Base-by-base conservation (phyloP, 2,113 vertebrate species). In the Podarcis raffonei region DNA sequence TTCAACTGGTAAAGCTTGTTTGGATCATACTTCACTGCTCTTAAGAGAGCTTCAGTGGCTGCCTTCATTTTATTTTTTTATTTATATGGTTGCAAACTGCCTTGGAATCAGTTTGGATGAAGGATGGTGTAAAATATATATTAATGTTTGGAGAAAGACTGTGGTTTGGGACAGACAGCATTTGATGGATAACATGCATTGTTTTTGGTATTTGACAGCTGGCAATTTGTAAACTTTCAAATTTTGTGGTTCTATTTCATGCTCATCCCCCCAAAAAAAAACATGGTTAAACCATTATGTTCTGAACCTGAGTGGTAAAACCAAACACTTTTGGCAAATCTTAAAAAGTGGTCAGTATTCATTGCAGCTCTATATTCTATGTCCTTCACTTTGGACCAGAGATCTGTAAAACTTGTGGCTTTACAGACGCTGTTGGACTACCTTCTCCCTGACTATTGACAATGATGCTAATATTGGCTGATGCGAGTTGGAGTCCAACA, bases 271-370 rank as follows among this genome's bases (percentile, higher is more conserved):
- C 48, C 39, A 62, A 32, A 37, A 37, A 37, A 37, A 37, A n/a
- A 66, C 68, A 30, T 53, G 75, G 37, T 53, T 22, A 78, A 69
- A 77, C 66, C 39, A 48, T 20, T 30, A 79, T 18, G 35, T 79
- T 32, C 68, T 68, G 30, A 48, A 66, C 16, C 22, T 66, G 20
- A 78, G 16, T 22, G 39, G 13, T 15, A 3, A 59, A 7, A 59
- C 71, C 25, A 53, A 53, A n/a, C 62, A 15, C 59, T 15, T 27
- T 18, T 16, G 8, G 2, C 27, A 25, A 62, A 76, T 48, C 27
- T 88, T 92, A 42, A 91, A 42, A 84, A 16, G 15, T 84, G 92
- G 88, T 92, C 37, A 91, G 37, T 84, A 6, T 16, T 80, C 92
- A 59, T 90, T 85, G 85, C 80, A 72, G 27, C 59, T 13, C 35